Conservation (phyloP, 2,888 invertebrate species). For the Augochlorella aurata region DNA sequence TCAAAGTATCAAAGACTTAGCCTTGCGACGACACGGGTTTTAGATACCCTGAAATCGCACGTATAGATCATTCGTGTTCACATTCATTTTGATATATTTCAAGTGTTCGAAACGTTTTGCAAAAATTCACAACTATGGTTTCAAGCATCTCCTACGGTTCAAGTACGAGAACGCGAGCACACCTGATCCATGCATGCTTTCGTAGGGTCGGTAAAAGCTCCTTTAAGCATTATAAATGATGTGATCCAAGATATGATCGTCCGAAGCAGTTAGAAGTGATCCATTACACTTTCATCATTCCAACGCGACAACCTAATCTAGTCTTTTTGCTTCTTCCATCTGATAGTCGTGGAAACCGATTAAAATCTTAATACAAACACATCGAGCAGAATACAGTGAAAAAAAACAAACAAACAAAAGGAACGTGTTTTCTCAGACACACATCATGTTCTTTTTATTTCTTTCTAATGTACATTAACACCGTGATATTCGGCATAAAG, state of each 20-base stretch:
- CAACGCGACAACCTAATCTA: neutral
- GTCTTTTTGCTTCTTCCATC: neutral
- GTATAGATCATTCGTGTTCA: neutral
- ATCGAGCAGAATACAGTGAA: slow-evolving; percentile 33
- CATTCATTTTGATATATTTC: neutral
- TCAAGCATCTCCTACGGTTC: neutral
- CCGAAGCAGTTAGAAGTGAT: neutral
- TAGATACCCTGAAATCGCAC: neutral
- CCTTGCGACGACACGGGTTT: neutral
- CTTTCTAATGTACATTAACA: slow-evolving; percentile 62
- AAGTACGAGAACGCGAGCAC: neutral
- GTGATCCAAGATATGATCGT: slow-evolving; percentile 7
- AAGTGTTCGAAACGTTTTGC: neutral
- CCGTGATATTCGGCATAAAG: slow-evolving; percentile 53
- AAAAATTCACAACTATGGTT: neutral
- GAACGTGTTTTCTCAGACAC: slow-evolving; percentile 47
- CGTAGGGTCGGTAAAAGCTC: neutral
- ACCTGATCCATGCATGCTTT: neutral
- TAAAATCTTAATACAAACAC: neutral
- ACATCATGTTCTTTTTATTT: slow-evolving; percentile 60
- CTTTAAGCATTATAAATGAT: neutral
- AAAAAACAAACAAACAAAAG: slow-evolving; percentile 28
- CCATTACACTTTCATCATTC: neutral
- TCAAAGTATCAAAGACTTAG: slow-evolving; percentile 20
- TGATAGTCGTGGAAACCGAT: neutral